Evolutionary conservation across 2,797 vertebrate genomes (phyloP).

Genomic region (Poecile montanus): DNA sequence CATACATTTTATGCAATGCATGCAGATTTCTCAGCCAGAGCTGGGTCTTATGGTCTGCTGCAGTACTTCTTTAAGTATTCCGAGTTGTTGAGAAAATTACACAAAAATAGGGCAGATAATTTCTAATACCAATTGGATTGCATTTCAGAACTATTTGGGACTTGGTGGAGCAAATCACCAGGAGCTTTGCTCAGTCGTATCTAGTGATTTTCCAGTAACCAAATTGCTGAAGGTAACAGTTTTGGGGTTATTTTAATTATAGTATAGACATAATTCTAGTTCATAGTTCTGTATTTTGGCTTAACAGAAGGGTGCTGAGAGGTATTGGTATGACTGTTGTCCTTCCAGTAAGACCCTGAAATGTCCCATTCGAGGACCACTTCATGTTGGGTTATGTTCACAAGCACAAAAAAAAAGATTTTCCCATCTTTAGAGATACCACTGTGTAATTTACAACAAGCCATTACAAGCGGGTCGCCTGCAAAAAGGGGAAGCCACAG

Average conservation of each 20-base stretch:
- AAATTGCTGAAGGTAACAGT: not conserved
- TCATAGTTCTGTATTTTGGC: not conserved
- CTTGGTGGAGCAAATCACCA: not conserved
- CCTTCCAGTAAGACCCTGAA: not conserved
- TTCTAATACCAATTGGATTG: not conserved
- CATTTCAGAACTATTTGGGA: not conserved
- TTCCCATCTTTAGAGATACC: conserved; percentile 15
- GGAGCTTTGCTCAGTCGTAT: not conserved
- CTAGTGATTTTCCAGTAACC: not conserved
- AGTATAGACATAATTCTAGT: not conserved
- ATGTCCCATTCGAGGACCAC: not conserved
- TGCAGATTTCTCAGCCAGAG: conserved; percentile 11
- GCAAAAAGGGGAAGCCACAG: conserved; percentile 32
- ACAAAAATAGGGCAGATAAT: not conserved
- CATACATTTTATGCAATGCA: conserved; percentile 2
- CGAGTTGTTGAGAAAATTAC: not conserved
- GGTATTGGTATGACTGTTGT: not conserved
- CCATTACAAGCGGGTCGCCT: not conserved
- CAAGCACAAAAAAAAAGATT: not conserved
- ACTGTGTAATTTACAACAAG: not conserved
- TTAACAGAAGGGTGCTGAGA: not conserved
- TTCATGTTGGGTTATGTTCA: not conserved
- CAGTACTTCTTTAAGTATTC: not conserved
- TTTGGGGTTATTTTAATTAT: not conserved
- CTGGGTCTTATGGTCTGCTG: not conserved